These are phyloP conservation scores for Brotula barbata DNA, from an alignment of 2,797 vertebrate species.

Conservation along the genomic window DNA sequence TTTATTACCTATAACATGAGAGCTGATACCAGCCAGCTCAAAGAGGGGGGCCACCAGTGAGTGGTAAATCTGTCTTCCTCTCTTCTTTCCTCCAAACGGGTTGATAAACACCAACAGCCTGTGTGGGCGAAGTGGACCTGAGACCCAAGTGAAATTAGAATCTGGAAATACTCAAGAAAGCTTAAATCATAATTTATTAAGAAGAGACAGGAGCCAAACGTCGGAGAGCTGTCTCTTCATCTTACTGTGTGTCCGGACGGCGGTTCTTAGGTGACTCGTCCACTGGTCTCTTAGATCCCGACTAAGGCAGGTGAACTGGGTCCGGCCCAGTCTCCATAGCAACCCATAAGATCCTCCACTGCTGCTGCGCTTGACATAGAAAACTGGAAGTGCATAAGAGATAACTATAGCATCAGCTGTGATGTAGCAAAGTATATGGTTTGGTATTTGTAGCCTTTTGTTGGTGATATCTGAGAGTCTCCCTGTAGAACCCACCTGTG, in stretches of 20 bases:
- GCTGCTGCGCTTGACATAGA: constrained; percentile 79
- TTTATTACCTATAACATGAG: constrained; percentile 81
- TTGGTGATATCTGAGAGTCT: constrained; percentile 11
- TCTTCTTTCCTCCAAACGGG: constrained; percentile 82
- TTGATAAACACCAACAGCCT: constrained; percentile 86
- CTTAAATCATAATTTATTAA: background rate
- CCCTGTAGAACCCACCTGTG: constrained; percentile 70
- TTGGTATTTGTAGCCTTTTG: background rate
- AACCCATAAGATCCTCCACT: constrained; percentile 61
- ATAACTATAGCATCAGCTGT: constrained; percentile 4
- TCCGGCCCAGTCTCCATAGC: constrained; percentile 79
- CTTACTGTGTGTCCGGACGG: constrained; percentile 79
- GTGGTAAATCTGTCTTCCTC: constrained; percentile 79
- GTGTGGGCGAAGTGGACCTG: constrained; percentile 79
- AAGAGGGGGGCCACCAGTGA: constrained; percentile 82
- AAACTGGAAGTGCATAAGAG: constrained; percentile 70
- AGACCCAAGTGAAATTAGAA: background rate
- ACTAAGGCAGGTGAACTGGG: constrained; percentile 79
- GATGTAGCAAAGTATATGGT: background rate
- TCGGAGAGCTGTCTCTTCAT: background rate
- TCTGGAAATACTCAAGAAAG: background rate
- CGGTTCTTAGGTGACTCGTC: constrained; percentile 73
- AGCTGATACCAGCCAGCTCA: constrained; percentile 84
- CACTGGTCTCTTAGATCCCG: constrained; percentile 80
- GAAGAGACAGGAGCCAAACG: background rate